phyloP scores from a whole-genome alignment of 1,140 invertebrate species.

The Protaetia brevitarsis region DNA sequence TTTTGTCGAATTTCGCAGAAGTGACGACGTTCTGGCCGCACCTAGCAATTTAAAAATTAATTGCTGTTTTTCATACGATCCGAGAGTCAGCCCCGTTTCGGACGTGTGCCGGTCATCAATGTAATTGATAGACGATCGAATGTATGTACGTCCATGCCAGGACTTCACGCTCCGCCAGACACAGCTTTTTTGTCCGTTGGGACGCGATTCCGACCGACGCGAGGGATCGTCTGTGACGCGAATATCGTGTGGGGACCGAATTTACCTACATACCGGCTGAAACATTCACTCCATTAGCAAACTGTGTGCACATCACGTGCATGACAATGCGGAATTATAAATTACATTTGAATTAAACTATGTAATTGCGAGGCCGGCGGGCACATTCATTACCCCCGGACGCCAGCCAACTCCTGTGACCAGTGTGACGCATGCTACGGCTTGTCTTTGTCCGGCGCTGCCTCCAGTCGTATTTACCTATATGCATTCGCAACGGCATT shows the following conservation, averaged over 20 bases:
- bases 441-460: neutral
- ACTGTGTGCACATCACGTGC: conserved; percentile 48
- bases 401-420: neutral
- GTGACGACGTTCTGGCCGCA: neutral
- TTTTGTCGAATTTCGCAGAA: no score
- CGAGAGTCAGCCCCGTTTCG: neutral
- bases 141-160: conserved; percentile 27
- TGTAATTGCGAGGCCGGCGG: conserved; percentile 48
- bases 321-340: conserved; percentile 47
- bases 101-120: neutral
- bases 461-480: neutral
- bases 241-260: no score
- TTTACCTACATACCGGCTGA: conserved; percentile 44
- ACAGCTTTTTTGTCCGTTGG: conserved; percentile 29
- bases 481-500: neutral
- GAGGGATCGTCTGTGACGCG: neutral
- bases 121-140: conserved; percentile 31
- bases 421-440: neutral
- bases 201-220: neutral
- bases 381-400: conserved; percentile 24
- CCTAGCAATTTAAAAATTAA: neutral
- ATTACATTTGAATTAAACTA: conserved; percentile 52
- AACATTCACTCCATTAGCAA: conserved; percentile 47
- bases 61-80: conserved; percentile 9
- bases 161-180: conserved; percentile 37